These are phyloP conservation scores for Sinella curviseta DNA, from an alignment of 1,140 invertebrate genomes.

Conservation along the genomic window DNA sequence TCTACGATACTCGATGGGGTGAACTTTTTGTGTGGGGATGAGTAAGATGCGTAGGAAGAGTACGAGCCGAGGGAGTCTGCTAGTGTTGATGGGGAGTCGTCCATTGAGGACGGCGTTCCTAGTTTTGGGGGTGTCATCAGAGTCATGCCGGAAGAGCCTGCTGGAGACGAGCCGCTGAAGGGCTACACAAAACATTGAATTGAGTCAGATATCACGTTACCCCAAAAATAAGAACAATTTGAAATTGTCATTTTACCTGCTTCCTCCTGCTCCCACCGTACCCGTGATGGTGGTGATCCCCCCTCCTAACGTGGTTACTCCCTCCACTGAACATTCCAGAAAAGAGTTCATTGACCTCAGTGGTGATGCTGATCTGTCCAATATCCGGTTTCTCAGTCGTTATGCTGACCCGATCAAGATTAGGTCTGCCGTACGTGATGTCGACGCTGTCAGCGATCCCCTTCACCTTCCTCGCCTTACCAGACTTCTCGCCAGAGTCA, in stretches of 20 bases:
- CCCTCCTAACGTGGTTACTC: not conserved
- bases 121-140: not conserved
- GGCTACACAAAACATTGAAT: too few species aligned
- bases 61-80: not conserved
- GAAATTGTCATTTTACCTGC: too few species aligned
- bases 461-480: slow-evolving; percentile 21
- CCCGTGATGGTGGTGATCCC: not conserved
- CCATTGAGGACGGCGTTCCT: not conserved
- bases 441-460: slow-evolving; percentile 37
- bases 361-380: slow-evolving; percentile 38
- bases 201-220: too few species aligned
- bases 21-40: not conserved
- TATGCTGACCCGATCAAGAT: slow-evolving; percentile 32
- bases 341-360: slow-evolving; percentile 19
- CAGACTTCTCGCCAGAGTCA: slow-evolving; percentile 5
- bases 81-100: not conserved
- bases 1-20: not conserved
- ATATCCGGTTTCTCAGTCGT: slow-evolving; percentile 41
- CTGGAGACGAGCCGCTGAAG: too few species aligned
- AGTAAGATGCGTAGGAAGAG: not conserved
- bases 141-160: not conserved
- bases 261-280: not conserved
- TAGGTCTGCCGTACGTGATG: slow-evolving; percentile 35
- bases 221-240: too few species aligned
- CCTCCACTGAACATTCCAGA: not conserved